These are phyloP conservation scores for Calyptommatus sinebrachiatus DNA, from an alignment of 2,113 vertebrate species.

Conservation along the genomic window DNA sequence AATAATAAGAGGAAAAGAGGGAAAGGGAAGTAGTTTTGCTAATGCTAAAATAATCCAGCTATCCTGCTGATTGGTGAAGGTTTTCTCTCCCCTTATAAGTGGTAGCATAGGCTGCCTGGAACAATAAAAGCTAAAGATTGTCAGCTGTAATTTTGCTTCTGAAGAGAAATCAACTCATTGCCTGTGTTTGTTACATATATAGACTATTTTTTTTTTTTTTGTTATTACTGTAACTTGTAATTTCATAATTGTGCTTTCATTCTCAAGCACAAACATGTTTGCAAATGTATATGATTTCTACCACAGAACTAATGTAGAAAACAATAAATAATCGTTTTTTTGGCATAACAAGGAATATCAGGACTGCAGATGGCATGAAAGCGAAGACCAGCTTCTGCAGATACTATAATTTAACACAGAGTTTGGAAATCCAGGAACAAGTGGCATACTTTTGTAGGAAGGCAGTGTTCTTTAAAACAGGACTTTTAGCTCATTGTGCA, in stretches of 20 bases:
- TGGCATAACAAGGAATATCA: neutral
- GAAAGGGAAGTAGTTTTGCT: slow-evolving; percentile 36
- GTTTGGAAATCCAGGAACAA: neutral
- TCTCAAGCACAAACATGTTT: slow-evolving; percentile 22
- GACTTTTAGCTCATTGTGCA: too few species aligned
- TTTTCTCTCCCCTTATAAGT: neutral
- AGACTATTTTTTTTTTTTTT: neutral
- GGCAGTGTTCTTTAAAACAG: neutral
- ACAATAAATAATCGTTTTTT: neutral
- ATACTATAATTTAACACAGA: neutral
- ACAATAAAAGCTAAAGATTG: slow-evolving; percentile 25
- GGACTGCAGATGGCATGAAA: too few species aligned
- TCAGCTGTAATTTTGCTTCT: slow-evolving; percentile 14
- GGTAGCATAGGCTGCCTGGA: slow-evolving; percentile 18
- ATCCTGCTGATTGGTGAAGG: slow-evolving; percentile 33
- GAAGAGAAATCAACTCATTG: neutral
- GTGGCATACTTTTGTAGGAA: neutral
- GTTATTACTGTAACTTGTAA: slow-evolving; percentile 36
- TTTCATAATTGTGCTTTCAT: slow-evolving; percentile 42
- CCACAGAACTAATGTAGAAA: neutral
- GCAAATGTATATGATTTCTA: slow-evolving; percentile 9
- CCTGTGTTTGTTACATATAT: neutral
- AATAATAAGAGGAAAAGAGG: slow-evolving; percentile 42
- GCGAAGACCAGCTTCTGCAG: neutral
- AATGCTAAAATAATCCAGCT: slow-evolving; percentile 49